Evolutionary conservation across 37 sponge, comb jelly and placozoan genomes (phyloP), one percentile per base, ranked within the genome.

Genomic region (Oopsacas minuta): DNA sequence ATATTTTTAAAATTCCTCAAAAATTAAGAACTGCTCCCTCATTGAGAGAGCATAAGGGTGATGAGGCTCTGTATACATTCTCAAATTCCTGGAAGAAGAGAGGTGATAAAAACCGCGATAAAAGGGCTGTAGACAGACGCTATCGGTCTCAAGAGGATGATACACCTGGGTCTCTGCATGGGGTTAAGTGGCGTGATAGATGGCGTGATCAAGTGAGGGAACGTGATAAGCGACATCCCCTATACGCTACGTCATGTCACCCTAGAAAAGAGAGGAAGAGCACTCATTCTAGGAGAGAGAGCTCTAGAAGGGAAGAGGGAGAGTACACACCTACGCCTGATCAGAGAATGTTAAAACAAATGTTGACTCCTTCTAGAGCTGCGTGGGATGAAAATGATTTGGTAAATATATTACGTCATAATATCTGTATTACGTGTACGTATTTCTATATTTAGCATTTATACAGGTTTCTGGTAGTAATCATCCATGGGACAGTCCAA

Each of bases 291-390:
- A 82, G 39, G 83, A 82, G 39, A 38, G 28, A 61, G 75, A 61
- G 75, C 75, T 61, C 75, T 3, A 61, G 75, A 61, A 25, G 75
- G 30, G 75, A 61, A 34, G 28, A 25, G 22, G 20, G 28, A 10
- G 81, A 81, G 36, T 82, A 3, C 15, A 38, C 39, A 5, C 75
- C 75, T 34, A 52, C 37, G 0, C 51, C 52, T 8, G 39, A 1
- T 12, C 0, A 25, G 46, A 36, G 83, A 82, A 37, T 83, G 83
- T 30, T 82, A 84, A 37, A 86, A 87, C 69, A 81, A 39, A 0
- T 87, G 84, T 52, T 52, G 1, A 97, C 97, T 38, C 97, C 97
- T 0, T 92, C 93, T 22, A 82, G 90, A 7, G 86, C 90, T 23
- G 86, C 87, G 0, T 94, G 95, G 95, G 99, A 97, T 23, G 92